phyloP scores from a whole-genome alignment of 2,888 invertebrate genomes.

The Rhagium mordax region DNA sequence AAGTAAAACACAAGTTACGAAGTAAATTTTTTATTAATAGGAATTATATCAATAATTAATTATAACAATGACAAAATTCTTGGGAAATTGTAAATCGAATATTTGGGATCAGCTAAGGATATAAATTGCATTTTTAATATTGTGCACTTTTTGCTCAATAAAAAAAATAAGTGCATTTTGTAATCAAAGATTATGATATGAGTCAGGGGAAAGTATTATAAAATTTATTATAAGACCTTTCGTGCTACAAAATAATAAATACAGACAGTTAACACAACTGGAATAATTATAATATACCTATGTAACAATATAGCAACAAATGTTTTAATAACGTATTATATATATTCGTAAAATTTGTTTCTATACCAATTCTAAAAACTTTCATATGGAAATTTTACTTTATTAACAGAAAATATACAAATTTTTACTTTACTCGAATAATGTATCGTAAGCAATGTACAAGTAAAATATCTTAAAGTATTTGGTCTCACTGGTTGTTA shows the following conservation, averaged over 20 bases:
- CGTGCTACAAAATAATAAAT: conserved; percentile 33
- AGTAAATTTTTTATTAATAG: conserved; percentile 56
- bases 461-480: conserved; percentile 65
- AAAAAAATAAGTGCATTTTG: conserved; percentile 37
- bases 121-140: conserved; percentile 50
- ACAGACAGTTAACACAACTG: conserved; percentile 28
- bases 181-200: conserved; percentile 56
- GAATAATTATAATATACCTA: conserved; percentile 58
- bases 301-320: conserved; percentile 68
- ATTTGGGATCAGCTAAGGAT: conserved; percentile 56
- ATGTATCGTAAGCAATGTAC: conserved; percentile 57
- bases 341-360: conserved; percentile 56
- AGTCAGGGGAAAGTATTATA: conserved; percentile 54
- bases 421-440: conserved; percentile 45
- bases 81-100: conserved; percentile 56
- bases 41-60: conserved; percentile 63
- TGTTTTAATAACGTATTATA: conserved; percentile 61
- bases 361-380: conserved; percentile 55
- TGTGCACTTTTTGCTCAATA: conserved; percentile 21
- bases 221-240: conserved; percentile 52
- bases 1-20: neutral
- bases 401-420: conserved; percentile 59
- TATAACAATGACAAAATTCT: conserved; percentile 64
- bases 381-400: conserved; percentile 49
- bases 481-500: conserved; percentile 67